Evolutionary conservation across 2,888 invertebrate species (phyloP), one percentile per base, ranked within the genome.

Genomic region (Trissolcus brochymenae): DNA sequence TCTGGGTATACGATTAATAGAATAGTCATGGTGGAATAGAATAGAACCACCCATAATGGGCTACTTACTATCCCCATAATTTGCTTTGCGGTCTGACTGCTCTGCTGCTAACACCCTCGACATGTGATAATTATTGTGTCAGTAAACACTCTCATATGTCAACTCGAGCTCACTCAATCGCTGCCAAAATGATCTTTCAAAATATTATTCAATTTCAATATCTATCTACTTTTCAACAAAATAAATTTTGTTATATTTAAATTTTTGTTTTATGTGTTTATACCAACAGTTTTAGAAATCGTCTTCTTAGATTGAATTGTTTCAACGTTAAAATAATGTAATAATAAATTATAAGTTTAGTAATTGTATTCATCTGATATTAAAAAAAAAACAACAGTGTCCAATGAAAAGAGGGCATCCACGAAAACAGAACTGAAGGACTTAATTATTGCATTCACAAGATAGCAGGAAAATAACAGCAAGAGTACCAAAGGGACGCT

Each of bases 71-170:
- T 82, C 82, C 82, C 84, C 82, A 84, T 83, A 85, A 86, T 87
- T 87, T 86, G 83, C 86, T 81, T 81, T 87, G 87, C 79, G 87
- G 87, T 87, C 78, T 81, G 82, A 84, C 83, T 87, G 87, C 86
- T 87, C 86, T 80, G 82, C 80, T 82, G 80, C n/a, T n/a, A 77
- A 82, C 79, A 83, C 82, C 83, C 83, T 82, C 84, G 81, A 84
- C 87, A 86, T 82, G 84, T 81, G 85, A 87, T 87, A 87, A 87
- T 87, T 87, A 87, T 87, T 87, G 87, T 85, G 84, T 85, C 85
- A 84, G 87, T 87, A 87, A 87, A 87, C 80, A 78, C 81, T 80
- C 79, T 81, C 79, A 61, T 81, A 80, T 81, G 70, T 73, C 79
- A 79, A 78, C 78, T 62, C 59, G 21, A 59, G 64, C 40, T 67